Conservation (phyloP, 2,888 invertebrate genomes). For the Exocentrus adspersus region DNA sequence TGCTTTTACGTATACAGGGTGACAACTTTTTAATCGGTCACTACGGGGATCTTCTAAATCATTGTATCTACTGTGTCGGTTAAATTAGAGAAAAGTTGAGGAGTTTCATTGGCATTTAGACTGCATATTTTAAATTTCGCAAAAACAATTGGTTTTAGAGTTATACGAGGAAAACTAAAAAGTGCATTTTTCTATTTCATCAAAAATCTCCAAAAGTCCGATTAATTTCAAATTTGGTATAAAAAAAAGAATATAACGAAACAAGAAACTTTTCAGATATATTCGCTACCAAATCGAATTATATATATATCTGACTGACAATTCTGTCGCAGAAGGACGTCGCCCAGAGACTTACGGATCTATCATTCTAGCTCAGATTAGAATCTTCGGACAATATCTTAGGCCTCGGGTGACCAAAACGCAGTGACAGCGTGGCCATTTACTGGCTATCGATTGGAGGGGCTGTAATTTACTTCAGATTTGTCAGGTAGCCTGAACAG, state of each 20-base stretch:
- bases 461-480: conserved; percentile 27
- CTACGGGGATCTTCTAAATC: too few relatives aligned
- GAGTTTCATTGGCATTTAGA: too few relatives aligned
- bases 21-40: too few relatives aligned
- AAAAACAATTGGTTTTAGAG: too few relatives aligned
- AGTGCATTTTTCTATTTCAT: too few relatives aligned
- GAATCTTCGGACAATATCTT: conserved; percentile 31
- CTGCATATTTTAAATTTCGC: too few relatives aligned
- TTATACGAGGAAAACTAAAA: too few relatives aligned
- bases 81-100: too few relatives aligned
- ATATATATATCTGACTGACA: conserved; percentile 27
- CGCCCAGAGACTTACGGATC: conserved; percentile 28
- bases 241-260: background rate
- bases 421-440: conserved; percentile 11
- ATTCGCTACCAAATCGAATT: conserved; percentile 20
- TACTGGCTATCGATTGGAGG: conserved; percentile 25
- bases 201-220: too few relatives aligned
- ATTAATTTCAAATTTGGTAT: background rate
- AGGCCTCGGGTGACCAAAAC: conserved; percentile 19
- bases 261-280: conserved; percentile 14
- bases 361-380: conserved; percentile 34
- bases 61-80: too few relatives aligned
- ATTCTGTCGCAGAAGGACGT: conserved; percentile 15
- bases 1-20: too few relatives aligned
- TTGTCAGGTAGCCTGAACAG: conserved; percentile 9